These are phyloP conservation scores for Cotesia vestalis DNA, from an alignment of 1,140 invertebrate species.

Conservation along the genomic window DNA sequence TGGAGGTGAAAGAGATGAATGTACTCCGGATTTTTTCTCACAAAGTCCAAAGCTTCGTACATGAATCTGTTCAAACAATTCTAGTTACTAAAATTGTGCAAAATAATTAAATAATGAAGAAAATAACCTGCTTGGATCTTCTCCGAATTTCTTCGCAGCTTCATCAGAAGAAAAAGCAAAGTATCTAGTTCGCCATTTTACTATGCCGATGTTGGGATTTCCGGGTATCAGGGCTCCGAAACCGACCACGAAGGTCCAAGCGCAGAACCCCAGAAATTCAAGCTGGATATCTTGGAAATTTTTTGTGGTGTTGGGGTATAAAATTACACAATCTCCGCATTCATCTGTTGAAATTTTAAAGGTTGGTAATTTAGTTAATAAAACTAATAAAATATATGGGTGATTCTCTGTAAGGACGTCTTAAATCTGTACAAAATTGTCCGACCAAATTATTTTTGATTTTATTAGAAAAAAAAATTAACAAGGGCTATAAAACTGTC, in stretches of 20 bases:
- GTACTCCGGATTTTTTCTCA: constrained; percentile 68
- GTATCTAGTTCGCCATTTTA: constrained; percentile 65
- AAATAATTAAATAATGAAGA: too few relatives aligned
- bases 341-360: constrained; percentile 40
- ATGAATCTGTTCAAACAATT: constrained; percentile 62
- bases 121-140: constrained; percentile 60
- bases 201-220: constrained; percentile 73
- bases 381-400: too few relatives aligned
- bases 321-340: constrained; percentile 56
- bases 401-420: too few relatives aligned
- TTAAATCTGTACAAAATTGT: too few relatives aligned
- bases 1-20: constrained; percentile 70
- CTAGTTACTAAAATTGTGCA: too few relatives aligned
- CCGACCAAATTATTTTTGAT: too few relatives aligned
- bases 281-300: constrained; percentile 63
- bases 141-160: constrained; percentile 68
- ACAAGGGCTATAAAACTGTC: too few relatives aligned
- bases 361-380: too few relatives aligned
- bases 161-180: constrained; percentile 70
- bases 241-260: constrained; percentile 68
- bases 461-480: too few relatives aligned
- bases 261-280: constrained; percentile 75
- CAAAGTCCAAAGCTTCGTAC: constrained; percentile 66
- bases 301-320: constrained; percentile 56
- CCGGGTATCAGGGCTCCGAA: constrained; percentile 72